Conservation (phyloP, 1,140 invertebrate species). For the Drosophila kanapiae region DNA sequence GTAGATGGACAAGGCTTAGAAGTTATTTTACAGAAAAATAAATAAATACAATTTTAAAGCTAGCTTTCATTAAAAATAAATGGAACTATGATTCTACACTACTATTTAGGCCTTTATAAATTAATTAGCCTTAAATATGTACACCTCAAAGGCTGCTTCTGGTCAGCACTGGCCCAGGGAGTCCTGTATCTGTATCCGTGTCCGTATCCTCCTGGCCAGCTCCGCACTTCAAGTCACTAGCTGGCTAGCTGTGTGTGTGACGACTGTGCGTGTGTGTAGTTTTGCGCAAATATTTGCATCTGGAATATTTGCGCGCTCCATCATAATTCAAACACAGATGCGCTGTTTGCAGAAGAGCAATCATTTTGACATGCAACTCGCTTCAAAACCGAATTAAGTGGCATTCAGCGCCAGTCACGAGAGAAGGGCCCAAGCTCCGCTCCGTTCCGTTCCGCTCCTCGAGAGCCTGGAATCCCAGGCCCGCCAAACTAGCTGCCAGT, state of each 20-base stretch:
- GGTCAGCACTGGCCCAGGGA: background rate
- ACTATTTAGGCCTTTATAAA: too few relatives aligned
- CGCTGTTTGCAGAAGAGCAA: conserved; percentile 89
- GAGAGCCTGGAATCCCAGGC: conserved; percentile 26
- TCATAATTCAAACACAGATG: conserved; percentile 88
- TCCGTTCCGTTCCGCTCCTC: background rate
- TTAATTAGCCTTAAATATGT: background rate
- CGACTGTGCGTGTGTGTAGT: conserved; percentile 71
- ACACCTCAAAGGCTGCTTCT: background rate
- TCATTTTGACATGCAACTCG: conserved; percentile 88
- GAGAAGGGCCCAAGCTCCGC: conserved; percentile 27
- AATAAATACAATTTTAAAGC: too few relatives aligned
- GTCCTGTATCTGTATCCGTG: conserved; percentile 10
- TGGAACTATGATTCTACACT: too few relatives aligned
- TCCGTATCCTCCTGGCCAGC: conserved; percentile 56
- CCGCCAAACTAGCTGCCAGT: conserved; percentile 25
- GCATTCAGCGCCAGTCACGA: conserved; percentile 76
- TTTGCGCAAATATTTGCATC: conserved; percentile 87
- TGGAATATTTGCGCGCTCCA: conserved; percentile 88
- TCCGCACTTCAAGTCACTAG: conserved; percentile 75
- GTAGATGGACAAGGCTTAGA: background rate
- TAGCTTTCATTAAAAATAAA: too few relatives aligned
- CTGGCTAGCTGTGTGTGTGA: conserved; percentile 25
- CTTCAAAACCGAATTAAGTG: conserved; percentile 84
- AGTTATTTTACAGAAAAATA: background rate